These are phyloP conservation scores for Diaprepes abbreviatus DNA, from an alignment of 2,888 invertebrate species.

Conservation along the genomic window DNA sequence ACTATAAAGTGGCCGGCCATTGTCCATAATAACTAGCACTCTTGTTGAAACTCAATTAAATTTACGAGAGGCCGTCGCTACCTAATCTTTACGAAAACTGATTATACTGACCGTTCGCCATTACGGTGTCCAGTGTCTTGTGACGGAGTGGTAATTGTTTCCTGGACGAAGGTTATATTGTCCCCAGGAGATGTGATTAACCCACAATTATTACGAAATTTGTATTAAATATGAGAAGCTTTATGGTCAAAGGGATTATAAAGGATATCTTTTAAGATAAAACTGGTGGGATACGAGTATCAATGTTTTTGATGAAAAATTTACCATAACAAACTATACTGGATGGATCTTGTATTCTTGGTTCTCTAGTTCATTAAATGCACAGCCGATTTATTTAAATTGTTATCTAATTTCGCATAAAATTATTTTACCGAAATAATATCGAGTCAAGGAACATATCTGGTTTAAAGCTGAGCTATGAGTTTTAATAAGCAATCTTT, in stretches of 20 bases:
- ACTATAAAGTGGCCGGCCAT: constrained; percentile 57
- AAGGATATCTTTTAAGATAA: too few relatives aligned
- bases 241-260: neutral
- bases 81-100: constrained; percentile 56
- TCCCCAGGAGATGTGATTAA: constrained; percentile 48
- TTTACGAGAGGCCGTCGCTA: constrained; percentile 54
- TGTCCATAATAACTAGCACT: constrained; percentile 55
- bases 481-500: too few relatives aligned
- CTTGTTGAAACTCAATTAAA: constrained; percentile 57
- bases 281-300: too few relatives aligned
- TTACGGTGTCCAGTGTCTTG: constrained; percentile 52
- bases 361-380: too few relatives aligned
- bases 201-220: constrained; percentile 41
- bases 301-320: too few relatives aligned
- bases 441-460: too few relatives aligned
- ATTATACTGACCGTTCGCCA: constrained; percentile 53
- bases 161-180: constrained; percentile 51
- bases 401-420: too few relatives aligned
- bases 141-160: constrained; percentile 49
- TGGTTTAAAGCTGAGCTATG: too few relatives aligned
- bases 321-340: too few relatives aligned
- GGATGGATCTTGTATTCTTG: too few relatives aligned
- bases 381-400: too few relatives aligned
- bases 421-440: too few relatives aligned
- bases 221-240: constrained; percentile 23